Evolutionary conservation across 2,797 vertebrate genomes (phyloP), one percentile per base, ranked within the genome.

Genomic region (Synaphobranchus kaupii): DNA sequence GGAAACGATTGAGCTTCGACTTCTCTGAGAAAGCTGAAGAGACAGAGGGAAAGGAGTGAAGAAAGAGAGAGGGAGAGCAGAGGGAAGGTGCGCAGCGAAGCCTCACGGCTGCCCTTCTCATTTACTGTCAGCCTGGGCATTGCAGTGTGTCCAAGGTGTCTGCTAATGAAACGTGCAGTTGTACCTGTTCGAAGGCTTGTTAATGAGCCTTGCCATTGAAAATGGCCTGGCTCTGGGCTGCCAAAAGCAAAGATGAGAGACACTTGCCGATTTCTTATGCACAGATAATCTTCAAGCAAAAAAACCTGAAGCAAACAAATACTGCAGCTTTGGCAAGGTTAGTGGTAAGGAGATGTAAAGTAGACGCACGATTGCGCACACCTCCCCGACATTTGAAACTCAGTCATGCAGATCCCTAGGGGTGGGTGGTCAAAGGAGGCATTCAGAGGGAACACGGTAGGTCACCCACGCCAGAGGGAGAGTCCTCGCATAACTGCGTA

Each of bases 91-190:
- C 50, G 31, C 47, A 17, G 73, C 44, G 25, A 76, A n/a, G 10
- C 66, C 34, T 78, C 34, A 9, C 17, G 10, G 22, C 31, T n/a
- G 86, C 82, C 78, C 83, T 84, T 34, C 87, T 85, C 48, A 8
- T 20, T 82, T 66, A 7, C 73, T 63, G 47, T 71, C 60, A 81
- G 84, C 20, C 34, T 20, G 89, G 86, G 71, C 89, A 82, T 84
- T 85, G 28, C 73, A 81, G 86, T 82, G 6, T 90, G 83, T 71
- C 84, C 87, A 68, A 89, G 84, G 58, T 87, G 84, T 90, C 88
- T 22, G 71, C 90, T 93, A 92, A 94, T 94, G 90, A 91, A 92
- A 90, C 89, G 89, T 86, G 88, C 91, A 73, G 90, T 89, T 91
- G 83, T n/a, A 86, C 48, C 50, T 82, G 85, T 87, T 89, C 78